Evolutionary conservation across 2,113 vertebrate genomes (phyloP), one percentile per base, ranked within the genome.

Genomic region (Heptranchias perlo): DNA sequence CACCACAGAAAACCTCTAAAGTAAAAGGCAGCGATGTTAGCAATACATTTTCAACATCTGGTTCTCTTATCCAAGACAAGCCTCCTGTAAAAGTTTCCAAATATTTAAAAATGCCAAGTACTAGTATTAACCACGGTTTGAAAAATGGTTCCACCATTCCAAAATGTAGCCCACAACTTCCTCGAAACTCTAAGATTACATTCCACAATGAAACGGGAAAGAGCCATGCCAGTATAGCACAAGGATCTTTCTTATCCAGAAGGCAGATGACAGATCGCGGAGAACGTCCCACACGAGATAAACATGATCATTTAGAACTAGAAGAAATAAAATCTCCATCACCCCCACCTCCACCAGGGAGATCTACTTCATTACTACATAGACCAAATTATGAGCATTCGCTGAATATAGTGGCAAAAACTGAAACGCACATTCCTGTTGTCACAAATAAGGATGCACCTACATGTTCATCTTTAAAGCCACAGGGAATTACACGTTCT

Each of bases 341-440:
- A 11, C 97, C 97, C 31, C 98, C 98, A 0, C 96, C 97, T 82
- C 98, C 98, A 96, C 98, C 99, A 0, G 98, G 98, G 95, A 98
- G 98, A 94, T 98, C 98, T 96, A 97, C 98, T 78, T 99, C 97
- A 96, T 97, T 99, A 7, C 98, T 99, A 95, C 96, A 98, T 96
- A 97, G 97, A 97, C 98, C 98, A 97, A 98, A 97, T 97, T 98
- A 97, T 35, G 97, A 98, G 95, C 97, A 96, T 96, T 97, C 97
- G 14, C 96, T 96, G 18, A 97, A 98, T 97, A 96, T 97, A 96
- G 96, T 97, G 1, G 96, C 97, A 96, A 98, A 98, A 96, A 96
- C 97, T 0, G 97, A 97, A 96, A 96, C 96, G 96, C 96, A 96
- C 94, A 96, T 96, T 96, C 96, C 97, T 84, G 95, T 8, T 76